Base-by-base conservation (phyloP, 2,888 invertebrate species). In the Stenodera caucasica region DNA sequence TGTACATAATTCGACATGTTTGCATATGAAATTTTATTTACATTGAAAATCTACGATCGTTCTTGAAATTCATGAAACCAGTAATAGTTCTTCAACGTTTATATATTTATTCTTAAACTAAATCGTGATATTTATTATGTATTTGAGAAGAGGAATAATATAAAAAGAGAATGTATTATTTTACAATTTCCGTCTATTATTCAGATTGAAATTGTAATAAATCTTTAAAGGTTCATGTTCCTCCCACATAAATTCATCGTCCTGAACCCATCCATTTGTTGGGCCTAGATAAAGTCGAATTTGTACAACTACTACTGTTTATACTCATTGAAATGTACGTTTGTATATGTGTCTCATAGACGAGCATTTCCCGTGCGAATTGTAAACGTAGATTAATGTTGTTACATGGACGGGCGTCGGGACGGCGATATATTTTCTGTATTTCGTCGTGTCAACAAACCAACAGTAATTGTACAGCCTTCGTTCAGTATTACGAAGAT, bases 231-330 rank as follows among this genome's bases (percentile, higher is more conserved):
- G 29, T 52, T 40, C 55, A 26, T 49, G 56, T 45, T 37, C 53
- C 70, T 72, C 71, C 68, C 72, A 71, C 70, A 72, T 72, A 72
- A 73, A 72, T 72, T 66, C 66, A 57, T 70, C 66, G 61, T 33
- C 60, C 56, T 58, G 64, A 63, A 69, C 63, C 68, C 67, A 63
- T 67, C 67, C 64, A 71, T 71, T 71, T 69, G 67, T 70, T 58
- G 23, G 55, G 7, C 14, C 15, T 56, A 59, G 61, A 63, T 64
- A 64, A 63, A 66, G 64, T 66, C 64, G 64, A 61, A 58, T 64
- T 57, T 58, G 59, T 65, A 52, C 55, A 57, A n/a, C n/a, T n/a
- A 59, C 56, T 60, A 60, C 60, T 59, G 57, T 57, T 60, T 60
- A 56, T 56, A 56, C 49, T 56, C 37, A 37, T 15, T 15, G 15